Conservation (phyloP, 2,888 invertebrate species). For the Seira sanloemensis region DNA sequence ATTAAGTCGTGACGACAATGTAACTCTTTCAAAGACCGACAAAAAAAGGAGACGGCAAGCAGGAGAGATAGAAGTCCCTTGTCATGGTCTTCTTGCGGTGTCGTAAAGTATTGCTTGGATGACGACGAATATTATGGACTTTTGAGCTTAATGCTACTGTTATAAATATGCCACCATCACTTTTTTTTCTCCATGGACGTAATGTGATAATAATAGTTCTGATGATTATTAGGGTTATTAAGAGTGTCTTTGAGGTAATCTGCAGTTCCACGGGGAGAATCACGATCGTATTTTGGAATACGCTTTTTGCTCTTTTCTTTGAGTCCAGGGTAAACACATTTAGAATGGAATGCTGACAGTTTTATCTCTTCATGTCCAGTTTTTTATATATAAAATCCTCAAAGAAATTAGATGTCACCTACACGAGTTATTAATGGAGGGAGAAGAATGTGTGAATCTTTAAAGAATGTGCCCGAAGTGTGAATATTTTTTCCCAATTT, state of each 20-base stretch:
- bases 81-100: background rate
- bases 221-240: conserved; percentile 41
- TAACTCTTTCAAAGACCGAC: background rate
- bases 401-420: conserved; percentile 58
- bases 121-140: background rate
- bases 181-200: conserved; percentile 14
- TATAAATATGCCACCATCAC: conserved; percentile 38
- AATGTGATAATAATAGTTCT: conserved; percentile 39
- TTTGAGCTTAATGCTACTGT: background rate
- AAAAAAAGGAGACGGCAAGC: background rate
- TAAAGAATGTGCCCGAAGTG: background rate
- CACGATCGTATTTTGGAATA: conserved; percentile 54
- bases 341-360: conserved; percentile 54
- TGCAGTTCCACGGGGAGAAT: conserved; percentile 40
- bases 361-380: conserved; percentile 56
- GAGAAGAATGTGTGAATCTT: background rate
- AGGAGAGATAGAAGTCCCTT: too few species aligned
- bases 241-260: conserved; percentile 31
- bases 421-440: conserved; percentile 60
- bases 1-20: background rate
- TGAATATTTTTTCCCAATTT: conserved; percentile 6
- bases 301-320: background rate
- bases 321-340: conserved; percentile 20
- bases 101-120: background rate
- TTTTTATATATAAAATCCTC: conserved; percentile 37